phyloP scores from a whole-genome alignment of 1,140 invertebrate genomes.

The Drosophila novamexicana region DNA sequence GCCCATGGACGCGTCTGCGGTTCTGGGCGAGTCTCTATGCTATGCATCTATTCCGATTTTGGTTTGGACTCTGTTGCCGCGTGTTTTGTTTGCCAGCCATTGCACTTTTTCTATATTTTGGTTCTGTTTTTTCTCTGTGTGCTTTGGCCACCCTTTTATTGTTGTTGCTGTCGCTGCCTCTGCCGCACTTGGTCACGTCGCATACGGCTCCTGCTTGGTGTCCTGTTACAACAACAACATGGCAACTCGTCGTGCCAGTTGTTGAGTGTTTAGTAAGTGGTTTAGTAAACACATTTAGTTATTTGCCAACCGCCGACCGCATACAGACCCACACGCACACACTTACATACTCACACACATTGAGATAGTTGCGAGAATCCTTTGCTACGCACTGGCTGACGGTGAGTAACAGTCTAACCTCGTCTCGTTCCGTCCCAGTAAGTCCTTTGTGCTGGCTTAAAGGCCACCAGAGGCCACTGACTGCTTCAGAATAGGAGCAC shows the following conservation, averaged over 20 bases:
- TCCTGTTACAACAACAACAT: slow-evolving; percentile 20
- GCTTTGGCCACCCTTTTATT: slow-evolving; percentile 28
- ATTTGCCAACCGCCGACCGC: slow-evolving; percentile 69
- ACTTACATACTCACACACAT: slow-evolving; percentile 16
- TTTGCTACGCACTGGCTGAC: slow-evolving; percentile 32
- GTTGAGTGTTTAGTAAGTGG: slow-evolving; percentile 83
- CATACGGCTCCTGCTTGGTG: slow-evolving; percentile 21
- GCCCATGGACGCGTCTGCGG: slow-evolving; percentile 72
- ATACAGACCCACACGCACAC: slow-evolving; percentile 37
- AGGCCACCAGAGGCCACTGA: slow-evolving; percentile 18
- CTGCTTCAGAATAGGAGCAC: slow-evolving; percentile 46
- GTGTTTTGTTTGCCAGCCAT: slow-evolving; percentile 30
- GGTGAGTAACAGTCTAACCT: slow-evolving; percentile 13
- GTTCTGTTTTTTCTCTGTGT: slow-evolving; percentile 30
- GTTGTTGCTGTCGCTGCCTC: slow-evolving; percentile 27
- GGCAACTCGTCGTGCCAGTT: slow-evolving; percentile 48
- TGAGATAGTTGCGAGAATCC: slow-evolving; percentile 38
- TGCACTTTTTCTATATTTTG: slow-evolving; percentile 42
- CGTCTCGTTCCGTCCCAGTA: slow-evolving; percentile 8
- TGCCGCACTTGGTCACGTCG: slow-evolving; percentile 74
- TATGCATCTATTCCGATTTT: slow-evolving; percentile 40
- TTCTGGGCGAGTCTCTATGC: slow-evolving; percentile 29
- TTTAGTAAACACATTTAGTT: slow-evolving; percentile 83
- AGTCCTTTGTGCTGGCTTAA: slow-evolving; percentile 38
- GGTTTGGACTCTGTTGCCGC: slow-evolving; percentile 31